Conservation (phyloP, 1,140 invertebrate genomes). For the Drosophila setifemur region DNA sequence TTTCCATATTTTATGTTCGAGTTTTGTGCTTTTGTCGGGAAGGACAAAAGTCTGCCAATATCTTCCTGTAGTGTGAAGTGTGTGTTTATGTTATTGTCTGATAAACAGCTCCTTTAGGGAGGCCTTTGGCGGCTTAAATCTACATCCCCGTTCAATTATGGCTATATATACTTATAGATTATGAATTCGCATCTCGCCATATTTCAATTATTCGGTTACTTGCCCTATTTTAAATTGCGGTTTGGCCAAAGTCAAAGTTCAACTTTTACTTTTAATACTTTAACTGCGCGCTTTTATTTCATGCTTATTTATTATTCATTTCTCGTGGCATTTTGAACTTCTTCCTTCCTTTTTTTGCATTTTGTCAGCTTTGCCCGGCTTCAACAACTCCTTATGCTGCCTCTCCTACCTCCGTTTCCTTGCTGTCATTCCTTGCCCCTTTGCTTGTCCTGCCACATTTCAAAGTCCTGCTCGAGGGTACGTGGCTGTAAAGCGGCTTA, state of each 20-base stretch:
- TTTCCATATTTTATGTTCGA: slow-evolving; percentile 66
- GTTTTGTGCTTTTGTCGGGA: slow-evolving; percentile 14
- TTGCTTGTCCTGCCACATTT: slow-evolving; percentile 29
- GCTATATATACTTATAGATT: neutral
- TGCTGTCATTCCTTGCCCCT: slow-evolving; percentile 8
- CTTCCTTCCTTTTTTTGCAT: slow-evolving; percentile 1
- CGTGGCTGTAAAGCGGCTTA: slow-evolving; percentile 32
- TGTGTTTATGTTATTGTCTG: slow-evolving; percentile 80
- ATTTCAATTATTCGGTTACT: neutral
- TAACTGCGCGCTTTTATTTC: slow-evolving; percentile 5
- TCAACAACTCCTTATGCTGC: slow-evolving; percentile 46
- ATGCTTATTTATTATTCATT: slow-evolving; percentile 62
- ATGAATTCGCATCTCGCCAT: neutral
- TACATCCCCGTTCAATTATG: neutral
- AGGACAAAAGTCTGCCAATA: slow-evolving; percentile 5
- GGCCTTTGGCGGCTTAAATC: neutral
- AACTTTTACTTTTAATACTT: slow-evolving; percentile 10
- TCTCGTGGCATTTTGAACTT: slow-evolving; percentile 45
- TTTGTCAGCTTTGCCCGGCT: slow-evolving; percentile 43
- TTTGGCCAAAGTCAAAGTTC: neutral
- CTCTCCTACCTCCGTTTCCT: neutral
- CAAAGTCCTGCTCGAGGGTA: slow-evolving; percentile 30
- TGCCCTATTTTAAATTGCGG: neutral
- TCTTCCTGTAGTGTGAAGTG: slow-evolving; percentile 38
- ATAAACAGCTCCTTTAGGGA: slow-evolving; percentile 67